Conservation (phyloP, 2,888 invertebrate genomes). For the Agriopis aurantiaria region DNA sequence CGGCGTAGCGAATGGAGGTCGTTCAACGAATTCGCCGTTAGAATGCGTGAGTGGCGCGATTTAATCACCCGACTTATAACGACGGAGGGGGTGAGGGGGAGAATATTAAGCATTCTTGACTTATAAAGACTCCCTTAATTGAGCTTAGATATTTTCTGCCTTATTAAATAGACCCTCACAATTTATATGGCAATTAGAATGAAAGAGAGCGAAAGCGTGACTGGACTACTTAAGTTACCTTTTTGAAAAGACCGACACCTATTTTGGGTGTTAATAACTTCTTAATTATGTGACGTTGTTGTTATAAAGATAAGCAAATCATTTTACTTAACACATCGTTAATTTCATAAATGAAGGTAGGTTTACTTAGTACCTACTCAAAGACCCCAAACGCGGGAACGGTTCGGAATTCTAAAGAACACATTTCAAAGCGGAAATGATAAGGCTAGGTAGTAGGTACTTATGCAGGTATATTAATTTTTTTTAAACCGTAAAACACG, state of each 20-base stretch:
- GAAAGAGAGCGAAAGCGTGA: constrained; percentile 57
- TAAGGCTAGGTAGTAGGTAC: neutral
- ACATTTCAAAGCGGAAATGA: neutral
- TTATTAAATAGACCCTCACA: constrained; percentile 71
- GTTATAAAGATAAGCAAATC: constrained; percentile 29
- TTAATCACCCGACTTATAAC: constrained; percentile 80
- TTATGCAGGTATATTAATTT: neutral
- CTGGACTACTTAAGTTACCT: constrained; percentile 49
- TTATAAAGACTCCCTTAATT: constrained; percentile 78
- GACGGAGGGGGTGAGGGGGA: constrained; percentile 62
- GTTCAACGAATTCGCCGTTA: constrained; percentile 61
- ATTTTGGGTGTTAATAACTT: constrained; percentile 31
- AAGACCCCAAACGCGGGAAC: constrained; percentile 6
- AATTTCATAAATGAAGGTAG: constrained; percentile 16
- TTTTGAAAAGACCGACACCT: constrained; percentile 33
- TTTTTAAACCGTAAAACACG: neutral
- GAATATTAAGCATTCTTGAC: constrained; percentile 78
- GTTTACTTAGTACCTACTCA: constrained; percentile 4
- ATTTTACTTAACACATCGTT: constrained; percentile 34
- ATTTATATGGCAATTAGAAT: constrained; percentile 64
- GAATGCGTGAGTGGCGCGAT: constrained; percentile 78
- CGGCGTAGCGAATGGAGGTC: constrained; percentile 69
- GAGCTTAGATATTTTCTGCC: constrained; percentile 74
- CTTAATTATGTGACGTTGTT: constrained; percentile 27
- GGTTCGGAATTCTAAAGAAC: neutral